Evolutionary conservation across 2,888 invertebrate genomes (phyloP).

Genomic region (Argyra leucocephala): DNA sequence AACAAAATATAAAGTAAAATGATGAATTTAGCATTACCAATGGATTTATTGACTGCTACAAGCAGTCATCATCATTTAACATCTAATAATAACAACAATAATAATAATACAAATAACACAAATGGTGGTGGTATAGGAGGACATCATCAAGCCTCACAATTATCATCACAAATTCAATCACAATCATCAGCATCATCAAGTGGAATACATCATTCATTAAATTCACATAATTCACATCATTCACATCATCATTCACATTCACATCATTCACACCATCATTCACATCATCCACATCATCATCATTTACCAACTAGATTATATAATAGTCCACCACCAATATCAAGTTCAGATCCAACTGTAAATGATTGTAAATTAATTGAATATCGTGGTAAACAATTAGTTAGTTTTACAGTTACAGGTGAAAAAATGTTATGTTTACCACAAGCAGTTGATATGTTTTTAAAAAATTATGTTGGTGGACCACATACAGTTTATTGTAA

Average conservation of each 20-base stretch:
- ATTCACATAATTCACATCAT: not conserved
- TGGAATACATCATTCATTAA: not conserved
- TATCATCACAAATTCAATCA: conserved; percentile 43
- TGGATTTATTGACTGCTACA: conserved; percentile 74
- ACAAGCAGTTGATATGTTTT: conserved; percentile 96
- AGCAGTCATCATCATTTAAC: conserved; percentile 50
- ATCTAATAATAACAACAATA: not conserved
- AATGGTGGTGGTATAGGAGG: not conserved
- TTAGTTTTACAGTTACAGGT: conserved; percentile 92
- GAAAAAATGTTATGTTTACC: conserved; percentile 96
- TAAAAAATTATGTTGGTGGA: conserved; percentile 97
- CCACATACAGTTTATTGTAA: conserved; percentile 99
- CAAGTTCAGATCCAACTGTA: conserved; percentile 84
- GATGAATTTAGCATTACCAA: conserved; percentile 70
- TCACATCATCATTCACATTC: conserved; percentile 59
- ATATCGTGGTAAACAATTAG: conserved; percentile 93
- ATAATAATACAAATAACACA: not conserved
- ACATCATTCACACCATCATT: conserved; percentile 52
- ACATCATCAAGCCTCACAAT: conserved; percentile 48
- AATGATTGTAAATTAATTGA: conserved; percentile 96
- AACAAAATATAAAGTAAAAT: conserved; percentile 29
- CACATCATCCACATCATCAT: not conserved
- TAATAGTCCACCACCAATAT: conserved; percentile 85
- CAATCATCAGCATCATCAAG: not conserved
- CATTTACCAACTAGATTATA: conserved; percentile 66